Evolutionary conservation across 1,140 invertebrate genomes (phyloP), one percentile per base, ranked within the genome.

Genomic region (Drosophila parvula): DNA sequence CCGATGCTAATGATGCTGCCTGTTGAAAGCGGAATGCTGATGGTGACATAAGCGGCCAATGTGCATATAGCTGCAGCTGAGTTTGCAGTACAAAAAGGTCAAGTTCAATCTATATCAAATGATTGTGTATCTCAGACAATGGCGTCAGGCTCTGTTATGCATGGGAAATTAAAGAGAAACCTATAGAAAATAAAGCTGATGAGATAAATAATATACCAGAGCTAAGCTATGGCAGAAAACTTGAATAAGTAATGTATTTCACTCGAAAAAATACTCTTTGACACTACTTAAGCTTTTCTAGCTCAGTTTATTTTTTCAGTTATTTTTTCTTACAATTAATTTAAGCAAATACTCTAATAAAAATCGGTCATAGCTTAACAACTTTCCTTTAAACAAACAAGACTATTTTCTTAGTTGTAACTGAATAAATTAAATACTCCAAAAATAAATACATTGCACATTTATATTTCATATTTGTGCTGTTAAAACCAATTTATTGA

Each of bases 11-110:
- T 71, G 65, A 59, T 71, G 69, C 41, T 50, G 51, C 12, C 8
- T 22, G 51, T 7, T 55, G 34, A n/a, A 55, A 22, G 12, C 34
- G 10, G 51, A 48, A 11, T 12, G 18, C 30, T 9, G 22, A 44
- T 71, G 53, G 44, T 73, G 69, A 73, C 65, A 73, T 71, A 73
- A 73, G 69, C 36, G 69, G 30, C 9, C 65, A 53, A 69, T 12
- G 50, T 70, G 50, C 68, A 57, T 30, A 44, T 36, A 16, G 32
- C 14, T 48, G 64, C 61, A 57, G 6, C 18, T 55, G 10, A 30
- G 8, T 41, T 45, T 48, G 16, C 36, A 45, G 30, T 70, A 32
- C 27, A 40, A 70, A 70, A 70, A 58, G 68, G 68, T 73, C 69
- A 73, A 71, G 69, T 36, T 73, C 69, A 71, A 28, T 44, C 47